Base-by-base conservation (phyloP, 92 coral and sea anemone species). In the Bergia puertoricense region DNA sequence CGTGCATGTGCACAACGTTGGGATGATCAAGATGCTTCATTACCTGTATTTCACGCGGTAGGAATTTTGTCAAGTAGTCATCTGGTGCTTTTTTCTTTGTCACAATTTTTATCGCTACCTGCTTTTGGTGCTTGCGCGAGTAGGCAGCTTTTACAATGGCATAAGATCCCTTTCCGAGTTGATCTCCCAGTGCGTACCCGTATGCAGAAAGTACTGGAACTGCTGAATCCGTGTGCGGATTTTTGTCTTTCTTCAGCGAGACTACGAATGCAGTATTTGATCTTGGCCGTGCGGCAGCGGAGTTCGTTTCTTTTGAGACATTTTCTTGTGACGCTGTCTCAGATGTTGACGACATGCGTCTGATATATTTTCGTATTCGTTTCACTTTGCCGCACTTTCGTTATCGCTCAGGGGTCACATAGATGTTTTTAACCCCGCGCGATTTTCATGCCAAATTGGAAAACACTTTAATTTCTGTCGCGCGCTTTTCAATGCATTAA, bases 331-430 rank as follows among this genome's bases (percentile, higher is more conserved):
- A 71, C n/a, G 77, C 38, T 82, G 84, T 79, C 83, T 89, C 89
- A 84, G 98, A 89, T 93, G 94, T 88, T 86, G 99, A 91, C 92
- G 98, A 93, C 98, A 97, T 95, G 95, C 99, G 98, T 91, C 96
- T 96, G 82, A 97, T 88, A 84, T 92, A 95, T 77, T 91, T 91
- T 14, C 94, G 91, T 86, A 97, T 30, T 77, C 93, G 94, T 85
- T 94, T 93, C 94, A 95, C 95, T 86, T 97, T 95, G 97, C 79
- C 77, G 88, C n/a, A 11, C 69, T 76, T 86, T n/a, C 46, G 77
- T 39, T 15, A 50, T 8, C 44, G 66, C 42, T 50, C 69, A 14
- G 22, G 46, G 79, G 37, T 69, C 74, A 71, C 77, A 50, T 69
- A 50, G 38, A 36, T 46, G 65, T 13, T 44, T 20, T 14, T 46